Evolutionary conservation across 2,797 vertebrate genomes (phyloP).

Genomic region (Threskiornis aethiopicus): DNA sequence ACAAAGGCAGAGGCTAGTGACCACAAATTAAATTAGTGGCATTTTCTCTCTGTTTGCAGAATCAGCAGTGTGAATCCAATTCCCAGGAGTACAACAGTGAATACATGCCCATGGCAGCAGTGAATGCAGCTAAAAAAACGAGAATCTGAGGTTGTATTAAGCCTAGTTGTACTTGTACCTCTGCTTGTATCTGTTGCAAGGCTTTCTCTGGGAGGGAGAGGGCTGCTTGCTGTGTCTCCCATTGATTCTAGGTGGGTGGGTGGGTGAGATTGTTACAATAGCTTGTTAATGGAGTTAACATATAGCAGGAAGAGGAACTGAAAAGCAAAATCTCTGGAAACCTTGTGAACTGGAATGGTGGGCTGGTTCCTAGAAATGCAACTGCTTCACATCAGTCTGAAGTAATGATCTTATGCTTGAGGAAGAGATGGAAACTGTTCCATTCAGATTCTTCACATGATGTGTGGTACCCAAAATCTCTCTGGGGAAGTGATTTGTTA

Average conservation of each 20-base stretch:
- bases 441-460: not conserved
- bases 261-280: not conserved
- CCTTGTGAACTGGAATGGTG: not conserved
- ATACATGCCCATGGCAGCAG: slow-evolving; percentile 82
- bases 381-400: not conserved
- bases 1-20: not conserved
- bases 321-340: not conserved
- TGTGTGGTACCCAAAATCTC: not conserved
- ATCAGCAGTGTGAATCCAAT: slow-evolving; percentile 5
- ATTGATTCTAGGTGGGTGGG: not conserved
- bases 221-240: not conserved
- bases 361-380: not conserved
- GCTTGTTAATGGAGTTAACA: not conserved
- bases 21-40: not conserved
- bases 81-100: slow-evolving; percentile 76
- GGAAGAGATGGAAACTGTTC: not conserved
- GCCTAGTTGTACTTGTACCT: not conserved
- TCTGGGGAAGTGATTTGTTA: not conserved
- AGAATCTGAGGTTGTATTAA: slow-evolving; percentile 58
- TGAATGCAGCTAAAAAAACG: slow-evolving; percentile 69
- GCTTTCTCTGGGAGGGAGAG: not conserved
- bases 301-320: not conserved
- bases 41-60: slow-evolving; percentile 46
- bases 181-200: not conserved
- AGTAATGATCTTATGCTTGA: not conserved